A percentile compares a stretch with the other conserved stretches of the same genome.
phyloP scores from a whole-genome alignment of 2,113 vertebrate genomes.

The Toxotes chatareus region DNA sequence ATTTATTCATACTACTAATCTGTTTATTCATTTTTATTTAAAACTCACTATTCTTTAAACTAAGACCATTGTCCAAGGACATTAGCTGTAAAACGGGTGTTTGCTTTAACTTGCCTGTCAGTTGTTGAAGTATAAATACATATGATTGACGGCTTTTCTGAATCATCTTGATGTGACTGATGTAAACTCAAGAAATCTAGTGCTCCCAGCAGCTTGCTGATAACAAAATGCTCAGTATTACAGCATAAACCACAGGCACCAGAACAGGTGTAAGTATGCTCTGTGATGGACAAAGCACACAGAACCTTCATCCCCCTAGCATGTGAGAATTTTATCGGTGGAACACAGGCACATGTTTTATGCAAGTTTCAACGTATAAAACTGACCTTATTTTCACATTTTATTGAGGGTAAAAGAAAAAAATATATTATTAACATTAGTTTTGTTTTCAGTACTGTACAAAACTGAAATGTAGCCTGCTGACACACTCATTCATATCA shows the following conservation, averaged over 20 bases:
- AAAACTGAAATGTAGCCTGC: neutral
- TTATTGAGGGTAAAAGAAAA: neutral
- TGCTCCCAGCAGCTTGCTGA: neutral
- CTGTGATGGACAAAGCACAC: neutral
- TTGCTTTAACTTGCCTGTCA: neutral
- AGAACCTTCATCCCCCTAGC: neutral
- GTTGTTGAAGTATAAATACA: slow-evolving; percentile 1
- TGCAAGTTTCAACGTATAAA: neutral
- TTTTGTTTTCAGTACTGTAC: slow-evolving; percentile 11
- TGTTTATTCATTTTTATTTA: neutral
- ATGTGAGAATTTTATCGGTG: neutral
- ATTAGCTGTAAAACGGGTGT: neutral
- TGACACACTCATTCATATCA: slow-evolving; percentile 38
- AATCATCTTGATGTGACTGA: slow-evolving; percentile 13
- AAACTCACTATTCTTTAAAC: neutral
- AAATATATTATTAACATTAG: neutral
- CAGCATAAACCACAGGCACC: neutral
- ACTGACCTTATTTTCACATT: slow-evolving; percentile 1
- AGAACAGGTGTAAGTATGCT: neutral
- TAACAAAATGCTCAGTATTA: neutral
- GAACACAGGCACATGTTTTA: neutral
- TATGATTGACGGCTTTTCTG: slow-evolving; percentile 16
- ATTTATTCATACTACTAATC: neutral
- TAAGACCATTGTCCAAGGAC: neutral
- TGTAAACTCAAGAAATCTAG: slow-evolving; percentile 25